A percentile compares a stretch with the other conserved stretches of the same genome.
phyloP scores from a whole-genome alignment of 2,888 invertebrate genomes.

The Portevinia maculata region DNA sequence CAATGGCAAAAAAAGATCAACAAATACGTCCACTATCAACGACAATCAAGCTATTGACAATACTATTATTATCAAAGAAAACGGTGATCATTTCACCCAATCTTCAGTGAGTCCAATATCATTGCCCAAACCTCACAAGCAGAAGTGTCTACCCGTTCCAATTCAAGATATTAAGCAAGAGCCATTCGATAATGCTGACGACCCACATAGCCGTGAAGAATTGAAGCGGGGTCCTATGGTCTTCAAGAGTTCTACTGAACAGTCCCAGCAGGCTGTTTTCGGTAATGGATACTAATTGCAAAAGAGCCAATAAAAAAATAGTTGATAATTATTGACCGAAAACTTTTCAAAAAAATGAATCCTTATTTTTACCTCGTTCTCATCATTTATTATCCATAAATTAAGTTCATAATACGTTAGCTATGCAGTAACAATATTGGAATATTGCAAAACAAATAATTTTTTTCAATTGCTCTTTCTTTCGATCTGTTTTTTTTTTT shows the following conservation, averaged over 20 bases:
- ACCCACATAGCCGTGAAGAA: neutral
- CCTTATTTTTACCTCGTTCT: slow-evolving; percentile 7
- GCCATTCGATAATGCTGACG: slow-evolving; percentile 41
- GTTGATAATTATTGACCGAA: slow-evolving; percentile 29
- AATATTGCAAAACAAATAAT: slow-evolving; percentile 43
- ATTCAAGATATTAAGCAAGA: slow-evolving; percentile 67
- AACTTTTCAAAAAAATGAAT: neutral
- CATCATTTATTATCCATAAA: slow-evolving; percentile 26
- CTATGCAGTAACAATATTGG: slow-evolving; percentile 60
- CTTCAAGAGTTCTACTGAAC: neutral
- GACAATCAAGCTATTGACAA: slow-evolving; percentile 41
- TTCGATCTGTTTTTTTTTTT: slow-evolving; percentile 10
- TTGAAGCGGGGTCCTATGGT: slow-evolving; percentile 4
- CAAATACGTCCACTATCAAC: neutral
- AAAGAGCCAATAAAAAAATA: slow-evolving; percentile 40
- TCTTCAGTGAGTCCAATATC: slow-evolving; percentile 13
- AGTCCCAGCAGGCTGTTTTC: slow-evolving; percentile 40
- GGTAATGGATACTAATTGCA: slow-evolving; percentile 69
- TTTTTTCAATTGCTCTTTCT: slow-evolving; percentile 16
- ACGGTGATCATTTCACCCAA: slow-evolving; percentile 47
- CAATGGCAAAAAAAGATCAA: slow-evolving; percentile 39
- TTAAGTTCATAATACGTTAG: slow-evolving; percentile 31
- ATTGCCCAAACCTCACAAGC: slow-evolving; percentile 58
- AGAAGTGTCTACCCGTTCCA: slow-evolving; percentile 34
- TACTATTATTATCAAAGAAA: slow-evolving; percentile 58